phyloP scores from a whole-genome alignment of 2,888 invertebrate genomes.

The Kuschelorhynchus macadamiae region DNA sequence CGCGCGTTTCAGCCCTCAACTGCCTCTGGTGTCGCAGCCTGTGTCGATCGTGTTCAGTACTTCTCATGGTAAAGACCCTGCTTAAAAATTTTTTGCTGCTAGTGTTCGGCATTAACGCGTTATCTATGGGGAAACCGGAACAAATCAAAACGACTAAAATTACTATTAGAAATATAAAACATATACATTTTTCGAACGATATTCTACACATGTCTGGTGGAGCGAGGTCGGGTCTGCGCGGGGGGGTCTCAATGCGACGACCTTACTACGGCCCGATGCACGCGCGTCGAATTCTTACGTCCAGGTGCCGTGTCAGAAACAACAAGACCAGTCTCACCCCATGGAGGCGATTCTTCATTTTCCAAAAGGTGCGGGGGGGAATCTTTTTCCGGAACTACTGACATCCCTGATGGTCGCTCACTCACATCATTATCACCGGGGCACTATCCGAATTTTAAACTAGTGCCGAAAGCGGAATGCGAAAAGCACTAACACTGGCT shows the following conservation, averaged over 20 bases:
- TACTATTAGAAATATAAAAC: constrained; percentile 68
- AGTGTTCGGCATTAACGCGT: constrained; percentile 61
- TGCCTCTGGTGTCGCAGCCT: constrained; percentile 58
- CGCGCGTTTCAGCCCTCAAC: constrained; percentile 42
- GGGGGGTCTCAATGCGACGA: constrained; percentile 40
- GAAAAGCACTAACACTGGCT: too few relatives aligned
- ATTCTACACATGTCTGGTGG: constrained; percentile 67
- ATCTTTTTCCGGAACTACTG: constrained; percentile 49
- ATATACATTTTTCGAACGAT: constrained; percentile 69
- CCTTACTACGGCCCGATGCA: constrained; percentile 60
- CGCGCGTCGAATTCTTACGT: constrained; percentile 61
- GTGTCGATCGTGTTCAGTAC: constrained; percentile 40
- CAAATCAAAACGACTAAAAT: constrained; percentile 67
- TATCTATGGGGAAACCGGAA: constrained; percentile 69
- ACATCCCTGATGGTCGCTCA: constrained; percentile 52
- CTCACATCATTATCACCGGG: constrained; percentile 51
- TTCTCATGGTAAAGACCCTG: constrained; percentile 51
- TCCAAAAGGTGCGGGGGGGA: constrained; percentile 58
- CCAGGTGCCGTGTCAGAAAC: constrained; percentile 60
- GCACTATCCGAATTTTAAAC: constrained; percentile 22
- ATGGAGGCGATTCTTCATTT: constrained; percentile 64
- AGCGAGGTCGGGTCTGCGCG: constrained; percentile 25
- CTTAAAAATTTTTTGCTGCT: constrained; percentile 50
- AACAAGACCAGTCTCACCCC: constrained; percentile 57
- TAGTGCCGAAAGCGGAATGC: constrained; percentile 3